Percentiles rank a stretch among this genome's conserved stretches.
These are phyloP conservation scores for Harpagus bidentatus DNA, from an alignment of 2,113 vertebrate genomes.

Conservation along the genomic window DNA sequence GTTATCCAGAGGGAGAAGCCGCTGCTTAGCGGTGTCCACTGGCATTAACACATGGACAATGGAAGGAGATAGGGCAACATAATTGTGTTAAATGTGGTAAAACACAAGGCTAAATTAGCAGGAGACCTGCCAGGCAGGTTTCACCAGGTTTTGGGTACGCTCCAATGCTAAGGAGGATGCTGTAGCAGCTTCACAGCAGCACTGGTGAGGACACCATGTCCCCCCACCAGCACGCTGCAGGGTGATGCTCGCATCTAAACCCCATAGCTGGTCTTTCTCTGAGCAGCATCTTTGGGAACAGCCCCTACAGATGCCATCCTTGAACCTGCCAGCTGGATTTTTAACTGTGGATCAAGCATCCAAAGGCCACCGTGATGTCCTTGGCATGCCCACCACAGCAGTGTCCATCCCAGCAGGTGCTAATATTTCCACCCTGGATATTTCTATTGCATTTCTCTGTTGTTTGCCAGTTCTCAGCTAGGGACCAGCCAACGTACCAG, in stretches of 20 bases:
- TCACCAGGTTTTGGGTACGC: not conserved
- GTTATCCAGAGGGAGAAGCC: not conserved
- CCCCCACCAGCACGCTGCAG: not conserved
- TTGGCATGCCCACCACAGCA: not conserved
- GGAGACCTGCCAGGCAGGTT: not conserved
- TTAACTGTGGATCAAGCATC: not conserved
- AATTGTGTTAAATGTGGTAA: rapidly evolving
- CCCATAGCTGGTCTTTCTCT: not conserved
- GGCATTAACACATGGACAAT: rapidly evolving
- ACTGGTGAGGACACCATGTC: not conserved
- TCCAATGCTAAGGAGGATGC: not conserved
- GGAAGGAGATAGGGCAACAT: not conserved
- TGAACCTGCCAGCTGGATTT: not conserved
- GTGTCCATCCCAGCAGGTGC: not conserved
- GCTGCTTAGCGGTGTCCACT: not conserved
- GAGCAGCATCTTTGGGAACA: not conserved
- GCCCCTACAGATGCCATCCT: not conserved
- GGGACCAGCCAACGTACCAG: rapidly evolving
- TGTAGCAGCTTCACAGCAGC: not conserved
- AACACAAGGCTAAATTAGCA: not conserved
- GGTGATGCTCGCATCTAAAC: not conserved
- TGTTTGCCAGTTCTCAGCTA: not conserved
- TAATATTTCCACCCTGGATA: not conserved
- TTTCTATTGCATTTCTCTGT: not conserved
- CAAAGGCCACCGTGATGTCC: not conserved